phyloP scores from a whole-genome alignment of 2,797 vertebrate genomes.

The Mus spretus region DNA sequence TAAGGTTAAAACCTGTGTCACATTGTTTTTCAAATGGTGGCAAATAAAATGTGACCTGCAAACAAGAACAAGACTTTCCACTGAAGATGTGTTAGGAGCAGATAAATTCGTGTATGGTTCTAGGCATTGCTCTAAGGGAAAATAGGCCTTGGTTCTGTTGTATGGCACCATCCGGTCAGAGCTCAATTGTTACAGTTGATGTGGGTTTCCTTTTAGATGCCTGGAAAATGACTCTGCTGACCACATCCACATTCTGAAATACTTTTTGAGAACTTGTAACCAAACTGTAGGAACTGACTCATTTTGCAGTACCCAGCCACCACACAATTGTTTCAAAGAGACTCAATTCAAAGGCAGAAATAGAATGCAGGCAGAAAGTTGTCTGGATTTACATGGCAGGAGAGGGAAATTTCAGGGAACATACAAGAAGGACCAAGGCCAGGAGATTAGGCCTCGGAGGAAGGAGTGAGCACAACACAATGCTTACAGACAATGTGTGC shows the following conservation, averaged over 20 bases:
- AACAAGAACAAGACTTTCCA: constrained; percentile 32
- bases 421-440: not conserved
- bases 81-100: not conserved
- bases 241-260: constrained; percentile 98
- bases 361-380: constrained; percentile 63
- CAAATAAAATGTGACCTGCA: constrained; percentile 42
- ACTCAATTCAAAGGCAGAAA: constrained; percentile 82
- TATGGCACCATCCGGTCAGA: constrained; percentile 90
- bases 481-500: not conserved
- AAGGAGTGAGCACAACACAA: constrained; percentile 30
- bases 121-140: constrained; percentile 72
- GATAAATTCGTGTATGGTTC: constrained; percentile 14
- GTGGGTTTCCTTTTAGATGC: constrained; percentile 99
- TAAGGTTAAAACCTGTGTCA: not conserved
- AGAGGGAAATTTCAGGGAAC: constrained; percentile 43
- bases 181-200: constrained; percentile 96
- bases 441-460: not conserved
- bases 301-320: constrained; percentile 91
- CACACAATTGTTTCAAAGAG: constrained; percentile 89
- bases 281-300: constrained; percentile 97
- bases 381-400: constrained; percentile 43
- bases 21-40: not conserved
- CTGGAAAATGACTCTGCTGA: constrained; percentile 98
- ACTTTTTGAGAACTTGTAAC: constrained; percentile 94
- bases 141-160: constrained; percentile 85